Evolutionary conservation across 2,888 invertebrate species (phyloP), one percentile per base, ranked within the genome.

Genomic region (Oxycera nigricornis): DNA sequence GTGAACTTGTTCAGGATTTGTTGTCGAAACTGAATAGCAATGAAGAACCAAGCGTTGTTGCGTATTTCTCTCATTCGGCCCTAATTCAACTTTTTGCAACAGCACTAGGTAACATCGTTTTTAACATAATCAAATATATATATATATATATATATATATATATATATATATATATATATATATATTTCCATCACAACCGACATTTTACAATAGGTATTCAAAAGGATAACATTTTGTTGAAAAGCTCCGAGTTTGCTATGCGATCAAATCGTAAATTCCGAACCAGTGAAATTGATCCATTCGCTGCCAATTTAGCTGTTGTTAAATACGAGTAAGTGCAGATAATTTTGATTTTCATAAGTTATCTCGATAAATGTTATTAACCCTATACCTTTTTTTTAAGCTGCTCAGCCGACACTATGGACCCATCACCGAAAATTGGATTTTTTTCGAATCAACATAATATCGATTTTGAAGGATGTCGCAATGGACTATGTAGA

Each of bases 401-500:
- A 30, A 70, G 70, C 22, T 70, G 70, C 46, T 55, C 70, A 2
- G 30, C 24, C 11, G 55, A 70, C 31, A 2, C 11, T 2, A 24
- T 7, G 1, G 70, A 70, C n/a, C 55, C 70, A 20, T 62, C 62
- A 2, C 24, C 50, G 1, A 88, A 88, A 80, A 89, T 89, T 0
- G 87, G 92, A 79, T 92, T 94, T 84, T 89, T 91, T 78, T 87
- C 92, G 75, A 92, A 92, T 81, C 94, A 94, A 82, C 88, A 88
- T 57, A 90, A 91, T 0, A 87, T 94, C 62, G 85, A 89, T 73
- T 83, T 91, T 46, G 89, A 90, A 0, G 91, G 90, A 67, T 94
- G 94, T 81, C 87, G 90, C 7, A 92, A 92, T 0, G 94, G 94
- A 0, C 88, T 94, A 0, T 94, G 94, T 84, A 90, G 91, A 77